A percentile compares a stretch with the other conserved stretches of the same genome.
Conservation (phyloP, 2,113 vertebrate genomes). For the Corydoras sp. region DNA sequence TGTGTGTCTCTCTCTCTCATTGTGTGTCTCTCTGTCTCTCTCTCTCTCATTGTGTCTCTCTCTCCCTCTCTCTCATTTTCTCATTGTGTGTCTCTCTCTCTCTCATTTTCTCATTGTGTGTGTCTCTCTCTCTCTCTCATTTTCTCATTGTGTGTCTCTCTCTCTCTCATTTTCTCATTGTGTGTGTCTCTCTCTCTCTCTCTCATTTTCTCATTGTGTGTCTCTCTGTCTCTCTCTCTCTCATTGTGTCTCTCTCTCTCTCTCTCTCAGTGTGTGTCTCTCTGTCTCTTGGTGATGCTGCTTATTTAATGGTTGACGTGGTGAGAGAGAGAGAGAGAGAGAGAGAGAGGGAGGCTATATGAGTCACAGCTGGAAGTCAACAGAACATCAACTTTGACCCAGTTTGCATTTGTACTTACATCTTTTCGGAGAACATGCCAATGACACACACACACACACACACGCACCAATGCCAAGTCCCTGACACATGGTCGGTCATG, state of each 20-base stretch:
- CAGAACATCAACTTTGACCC: conserved; percentile 41
- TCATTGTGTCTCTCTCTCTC: no score
- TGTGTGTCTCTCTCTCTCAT: no score
- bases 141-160: not conserved
- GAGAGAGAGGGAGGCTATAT: conserved; percentile 26
- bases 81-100: not conserved
- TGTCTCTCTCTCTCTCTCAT: no score
- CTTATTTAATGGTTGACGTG: conserved; percentile 38
- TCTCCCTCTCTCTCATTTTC: no score
- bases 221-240: not conserved
- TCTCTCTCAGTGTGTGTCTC: no score
- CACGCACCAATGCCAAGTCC: not conserved
- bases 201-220: no score
- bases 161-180: not conserved
- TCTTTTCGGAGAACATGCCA: conserved; percentile 18
- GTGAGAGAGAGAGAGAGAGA: conserved; percentile 21
- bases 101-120: no score
- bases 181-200: no score
- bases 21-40: no score
- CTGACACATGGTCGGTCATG: not conserved
- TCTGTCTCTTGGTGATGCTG: no score
- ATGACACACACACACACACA: conserved; percentile 6
- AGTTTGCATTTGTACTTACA: conserved; percentile 33
- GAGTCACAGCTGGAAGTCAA: conserved; percentile 44
- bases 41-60: no score